A percentile compares a stretch with the other conserved stretches of the same genome.
These are phyloP conservation scores for Antitype chi DNA, from an alignment of 2,888 invertebrate species.

Conservation along the genomic window DNA sequence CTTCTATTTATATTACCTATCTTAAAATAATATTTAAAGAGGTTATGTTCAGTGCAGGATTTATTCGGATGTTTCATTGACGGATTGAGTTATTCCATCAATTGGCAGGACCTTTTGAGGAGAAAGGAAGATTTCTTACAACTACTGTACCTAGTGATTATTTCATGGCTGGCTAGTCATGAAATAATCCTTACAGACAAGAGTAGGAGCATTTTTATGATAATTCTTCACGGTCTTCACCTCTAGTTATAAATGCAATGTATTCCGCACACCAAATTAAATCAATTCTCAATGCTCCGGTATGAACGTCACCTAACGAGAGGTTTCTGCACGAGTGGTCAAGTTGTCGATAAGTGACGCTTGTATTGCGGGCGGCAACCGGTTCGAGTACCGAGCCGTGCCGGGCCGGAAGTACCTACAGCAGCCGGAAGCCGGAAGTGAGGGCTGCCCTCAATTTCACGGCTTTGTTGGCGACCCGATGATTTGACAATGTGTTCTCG, in stretches of 20 bases:
- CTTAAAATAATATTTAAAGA: neutral
- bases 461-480: constrained; percentile 58
- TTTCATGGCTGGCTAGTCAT: neutral
- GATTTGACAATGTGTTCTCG: constrained; percentile 25
- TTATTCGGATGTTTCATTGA: neutral
- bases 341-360: constrained; percentile 58
- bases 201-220: neutral
- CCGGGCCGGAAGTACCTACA: constrained; percentile 52
- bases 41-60: neutral
- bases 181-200: neutral
- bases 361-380: constrained; percentile 49
- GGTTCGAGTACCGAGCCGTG: constrained; percentile 27
- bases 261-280: neutral
- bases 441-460: constrained; percentile 56
- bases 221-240: neutral
- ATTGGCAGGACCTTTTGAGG: no score
- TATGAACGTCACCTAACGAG: constrained; percentile 20
- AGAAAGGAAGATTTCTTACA: neutral
- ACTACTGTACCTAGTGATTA: neutral
- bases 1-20: neutral
- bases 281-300: neutral
- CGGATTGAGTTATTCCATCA: neutral
- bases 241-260: neutral
- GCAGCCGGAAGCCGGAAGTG: constrained; percentile 67
- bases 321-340: constrained; percentile 65